Evolutionary conservation across 1,140 invertebrate species (phyloP).

Genomic region (Ostrea edulis): DNA sequence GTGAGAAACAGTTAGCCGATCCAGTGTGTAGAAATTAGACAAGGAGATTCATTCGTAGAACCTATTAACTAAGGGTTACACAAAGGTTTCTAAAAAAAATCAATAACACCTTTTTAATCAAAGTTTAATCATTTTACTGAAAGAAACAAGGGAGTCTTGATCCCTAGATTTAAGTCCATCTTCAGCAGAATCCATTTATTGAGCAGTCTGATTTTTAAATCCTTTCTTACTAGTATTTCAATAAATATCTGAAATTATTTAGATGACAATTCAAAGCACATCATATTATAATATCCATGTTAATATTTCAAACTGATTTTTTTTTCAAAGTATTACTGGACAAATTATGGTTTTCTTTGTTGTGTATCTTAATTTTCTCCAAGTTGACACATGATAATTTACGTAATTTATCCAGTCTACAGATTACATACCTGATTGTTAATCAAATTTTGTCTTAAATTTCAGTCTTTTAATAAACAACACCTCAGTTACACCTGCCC

Average conservation of each 20-base stretch:
- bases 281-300: neutral
- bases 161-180: too few species aligned
- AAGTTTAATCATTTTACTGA: conserved; percentile 9
- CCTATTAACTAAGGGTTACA: conserved; percentile 1
- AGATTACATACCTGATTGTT: neutral
- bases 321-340: neutral
- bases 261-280: neutral
- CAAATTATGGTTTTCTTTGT: neutral
- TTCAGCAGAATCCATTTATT: neutral
- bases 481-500: neutral
- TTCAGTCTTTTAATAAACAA: conserved; percentile 34
- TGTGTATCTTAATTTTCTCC: neutral
- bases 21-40: neutral
- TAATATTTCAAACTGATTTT: neutral
- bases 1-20: neutral
- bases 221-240: neutral
- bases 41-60: neutral
- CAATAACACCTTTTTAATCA: neutral
- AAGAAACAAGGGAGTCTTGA: too few species aligned
- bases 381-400: neutral
- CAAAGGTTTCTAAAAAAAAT: neutral
- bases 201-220: neutral
- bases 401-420: conserved; percentile 4
- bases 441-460: conserved; percentile 38
- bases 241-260: neutral